A percentile compares a stretch with the other conserved stretches of the same genome.
Evolutionary conservation across 1,140 invertebrate species (phyloP).

Genomic region (Drosophila equinoxialis): DNA sequence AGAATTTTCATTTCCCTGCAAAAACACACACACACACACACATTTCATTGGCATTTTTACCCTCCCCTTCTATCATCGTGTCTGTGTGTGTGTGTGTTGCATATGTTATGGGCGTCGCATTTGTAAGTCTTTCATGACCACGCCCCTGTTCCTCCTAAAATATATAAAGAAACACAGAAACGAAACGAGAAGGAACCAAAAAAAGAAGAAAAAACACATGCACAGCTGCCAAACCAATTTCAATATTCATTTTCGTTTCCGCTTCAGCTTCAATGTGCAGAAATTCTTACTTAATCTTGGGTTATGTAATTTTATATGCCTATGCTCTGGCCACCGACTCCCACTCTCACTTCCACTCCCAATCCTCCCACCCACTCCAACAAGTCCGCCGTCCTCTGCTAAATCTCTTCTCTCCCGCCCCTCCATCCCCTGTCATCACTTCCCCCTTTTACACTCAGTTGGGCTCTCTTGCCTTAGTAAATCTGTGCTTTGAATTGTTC

Average conservation of each 20-base stretch:
- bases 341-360: neutral
- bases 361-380: neutral
- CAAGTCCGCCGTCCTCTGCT: neutral
- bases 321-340: conserved; percentile 13
- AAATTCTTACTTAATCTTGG: conserved; percentile 61
- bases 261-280: conserved; percentile 53
- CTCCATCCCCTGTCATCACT: neutral
- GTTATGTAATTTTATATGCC: conserved; percentile 65
- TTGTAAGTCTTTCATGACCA: conserved; percentile 52
- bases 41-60: conserved; percentile 22
- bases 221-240: conserved; percentile 63
- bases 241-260: conserved; percentile 65
- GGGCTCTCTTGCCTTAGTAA: conserved; percentile 20
- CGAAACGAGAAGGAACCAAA: conserved; percentile 3
- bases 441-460: neutral
- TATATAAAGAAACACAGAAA: neutral
- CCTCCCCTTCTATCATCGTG: neutral
- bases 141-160: conserved; percentile 10
- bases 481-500: conserved; percentile 43
- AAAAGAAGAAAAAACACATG: conserved; percentile 15
- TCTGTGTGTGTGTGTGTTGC: conserved; percentile 12
- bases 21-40: neutral
- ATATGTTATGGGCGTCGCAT: conserved; percentile 54
- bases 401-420: neutral
- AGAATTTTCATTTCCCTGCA: conserved; percentile 21